Conservation (phyloP, 2,113 vertebrate genomes). For the Brachyistius frenatus region DNA sequence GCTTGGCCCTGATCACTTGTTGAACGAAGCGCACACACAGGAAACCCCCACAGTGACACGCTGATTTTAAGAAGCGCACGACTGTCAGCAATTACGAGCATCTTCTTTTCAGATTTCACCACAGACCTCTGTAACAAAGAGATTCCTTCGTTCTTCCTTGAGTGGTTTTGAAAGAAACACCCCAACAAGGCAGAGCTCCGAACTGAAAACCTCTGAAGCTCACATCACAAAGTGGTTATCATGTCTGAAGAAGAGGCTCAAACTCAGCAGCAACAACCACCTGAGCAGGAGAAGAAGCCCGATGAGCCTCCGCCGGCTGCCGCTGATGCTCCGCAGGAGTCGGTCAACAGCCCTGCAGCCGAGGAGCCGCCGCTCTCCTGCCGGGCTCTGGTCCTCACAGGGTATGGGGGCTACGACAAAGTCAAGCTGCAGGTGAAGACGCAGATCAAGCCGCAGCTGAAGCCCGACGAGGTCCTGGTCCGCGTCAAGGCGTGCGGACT, state of each 20-base stretch:
- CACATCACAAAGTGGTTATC: slow-evolving; percentile 38
- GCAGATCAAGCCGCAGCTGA: slow-evolving; percentile 68
- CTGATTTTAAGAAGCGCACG: not conserved
- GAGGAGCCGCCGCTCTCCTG: slow-evolving; percentile 61
- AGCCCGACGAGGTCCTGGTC: slow-evolving; percentile 85
- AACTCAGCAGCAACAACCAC: slow-evolving; percentile 61
- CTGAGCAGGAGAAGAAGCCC: slow-evolving; percentile 60
- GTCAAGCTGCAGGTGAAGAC: slow-evolving; percentile 87
- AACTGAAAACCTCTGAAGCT: not conserved
- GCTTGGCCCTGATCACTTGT: slow-evolving; percentile 55
- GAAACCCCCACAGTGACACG: slow-evolving; percentile 33
- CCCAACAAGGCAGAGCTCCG: not conserved
- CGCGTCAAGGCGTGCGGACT: slow-evolving; percentile 90
- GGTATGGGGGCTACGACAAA: slow-evolving; percentile 90
- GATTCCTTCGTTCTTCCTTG: not conserved
- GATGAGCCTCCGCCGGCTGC: slow-evolving; percentile 47
- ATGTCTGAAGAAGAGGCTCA: slow-evolving; percentile 84
- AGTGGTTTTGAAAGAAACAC: not conserved
- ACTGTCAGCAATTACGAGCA: not conserved
- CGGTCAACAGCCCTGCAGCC: slow-evolving; percentile 19
- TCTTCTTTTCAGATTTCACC: not conserved
- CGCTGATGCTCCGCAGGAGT: slow-evolving; percentile 36
- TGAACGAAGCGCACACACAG: slow-evolving; percentile 45
- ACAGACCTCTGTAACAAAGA: not conserved
- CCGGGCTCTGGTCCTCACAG: slow-evolving; percentile 87